Conservation (phyloP, 2,888 invertebrate species). For the Trimorus sp. region DNA sequence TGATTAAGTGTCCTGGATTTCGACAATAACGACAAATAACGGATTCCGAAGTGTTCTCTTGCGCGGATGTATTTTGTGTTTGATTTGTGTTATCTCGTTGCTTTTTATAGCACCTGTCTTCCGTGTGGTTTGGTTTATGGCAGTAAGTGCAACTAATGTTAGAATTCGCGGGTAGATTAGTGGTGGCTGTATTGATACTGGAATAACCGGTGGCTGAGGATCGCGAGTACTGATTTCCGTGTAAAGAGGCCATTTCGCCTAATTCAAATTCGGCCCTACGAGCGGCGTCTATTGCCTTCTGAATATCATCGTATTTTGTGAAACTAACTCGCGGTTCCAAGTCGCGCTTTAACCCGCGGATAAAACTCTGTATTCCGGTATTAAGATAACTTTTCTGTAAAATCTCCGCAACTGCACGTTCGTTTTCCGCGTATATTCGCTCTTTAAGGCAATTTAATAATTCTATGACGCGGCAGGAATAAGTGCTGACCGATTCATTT, state of each 20-base stretch:
- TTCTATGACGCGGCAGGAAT: conserved; percentile 18
- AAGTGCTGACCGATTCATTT: conserved; percentile 2
- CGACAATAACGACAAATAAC: conserved; percentile 4
- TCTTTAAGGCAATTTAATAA: conserved; percentile 9
- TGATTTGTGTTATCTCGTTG: not conserved
- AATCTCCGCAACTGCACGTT: not conserved
- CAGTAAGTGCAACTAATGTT: not conserved
- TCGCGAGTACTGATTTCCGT: too few relatives aligned
- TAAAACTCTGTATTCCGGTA: not conserved
- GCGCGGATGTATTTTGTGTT: not conserved
- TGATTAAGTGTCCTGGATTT: not conserved
- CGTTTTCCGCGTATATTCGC: conserved; percentile 2
- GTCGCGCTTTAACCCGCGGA: conserved; percentile 24
- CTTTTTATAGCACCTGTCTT: not conserved
- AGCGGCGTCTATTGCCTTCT: not conserved
- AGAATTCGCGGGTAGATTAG: not conserved
- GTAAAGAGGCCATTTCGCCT: too few relatives aligned
- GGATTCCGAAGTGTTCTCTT: not conserved
- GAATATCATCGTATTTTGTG: not conserved
- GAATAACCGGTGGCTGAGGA: too few relatives aligned
- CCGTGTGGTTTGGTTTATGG: not conserved
- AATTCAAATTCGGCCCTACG: not conserved
- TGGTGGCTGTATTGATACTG: not conserved
- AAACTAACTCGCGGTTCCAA: too few relatives aligned
- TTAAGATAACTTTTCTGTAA: not conserved